Evolutionary conservation across 2,888 invertebrate genomes (phyloP), one percentile per base, ranked within the genome.

Genomic region (Graphium colonna): DNA sequence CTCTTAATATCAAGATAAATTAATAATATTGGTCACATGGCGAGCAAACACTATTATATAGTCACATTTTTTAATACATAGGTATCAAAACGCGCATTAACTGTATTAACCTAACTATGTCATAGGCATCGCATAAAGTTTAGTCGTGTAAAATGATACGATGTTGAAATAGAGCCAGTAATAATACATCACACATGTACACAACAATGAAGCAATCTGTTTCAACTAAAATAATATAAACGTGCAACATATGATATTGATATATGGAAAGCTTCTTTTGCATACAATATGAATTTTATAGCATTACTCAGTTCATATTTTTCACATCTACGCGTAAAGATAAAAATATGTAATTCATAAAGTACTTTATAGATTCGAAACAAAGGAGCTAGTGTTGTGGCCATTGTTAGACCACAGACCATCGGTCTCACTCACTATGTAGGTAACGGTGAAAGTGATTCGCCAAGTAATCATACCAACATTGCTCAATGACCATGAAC

Each of bases 391-490:
- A 46, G 52, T 56, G 57, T 56, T 56, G 58, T 63, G 65, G 66
- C 62, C 59, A 65, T 56, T 59, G 56, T 49, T 51, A 61, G 53
- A 52, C 59, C 58, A 52, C 51, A 61, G 53, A 52, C 59, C 58
- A 52, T 55, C 48, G 48, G 49, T 41, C 10, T 57, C 50, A 57
- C 21, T 21, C 36, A 36, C 4, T 12, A 36, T 4, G 36, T n/a
- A 36, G 36, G 31, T 59, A 65, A 56, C 66, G 73, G 77, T 75
- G 77, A 77, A 77, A 77, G 77, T 77, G 69, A 63, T 60, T 59
- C 57, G 49, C 58, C 46, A 46, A 53, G 21, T 38, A 47, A 52
- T 54, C 56, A 57, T 51, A 54, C 49, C 31, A 41, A 52, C 45
- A 46, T 50, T 31, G 46, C 28, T 53, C 50, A 55, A 59, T 61